Percentiles rank a stretch among this genome's conserved stretches.
Evolutionary conservation across 1,140 invertebrate genomes (phyloP).

Genomic region (Cotesia vestalis): DNA sequence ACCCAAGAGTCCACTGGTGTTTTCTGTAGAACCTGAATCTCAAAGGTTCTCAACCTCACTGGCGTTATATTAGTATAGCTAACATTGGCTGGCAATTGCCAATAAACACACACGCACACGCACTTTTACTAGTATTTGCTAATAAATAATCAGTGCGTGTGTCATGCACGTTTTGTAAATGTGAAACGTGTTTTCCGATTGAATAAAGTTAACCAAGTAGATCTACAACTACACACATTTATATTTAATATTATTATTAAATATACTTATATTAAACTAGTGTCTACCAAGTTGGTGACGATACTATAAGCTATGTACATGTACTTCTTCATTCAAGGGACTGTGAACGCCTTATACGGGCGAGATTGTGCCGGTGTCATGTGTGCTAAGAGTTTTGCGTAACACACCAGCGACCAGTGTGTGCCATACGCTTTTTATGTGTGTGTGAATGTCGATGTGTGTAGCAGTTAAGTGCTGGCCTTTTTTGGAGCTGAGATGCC

Average conservation of each 20-base stretch:
- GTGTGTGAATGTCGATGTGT: conserved; percentile 37
- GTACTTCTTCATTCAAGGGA: conserved; percentile 47
- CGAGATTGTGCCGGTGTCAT: conserved; percentile 2
- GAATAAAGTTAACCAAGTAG: too few species aligned
- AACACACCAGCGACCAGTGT: conserved; percentile 41
- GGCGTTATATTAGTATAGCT: not conserved
- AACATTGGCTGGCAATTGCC: not conserved
- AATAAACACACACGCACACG: not conserved
- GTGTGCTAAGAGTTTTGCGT: conserved; percentile 45
- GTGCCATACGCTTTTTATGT: conserved; percentile 45
- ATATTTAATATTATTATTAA: too few species aligned
- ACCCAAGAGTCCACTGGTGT: conserved; percentile 26
- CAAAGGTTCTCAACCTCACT: conserved; percentile 58
- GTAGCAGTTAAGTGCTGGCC: conserved; percentile 2
- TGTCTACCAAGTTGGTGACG: not conserved
- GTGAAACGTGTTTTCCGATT: not conserved
- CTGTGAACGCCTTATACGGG: conserved; percentile 50
- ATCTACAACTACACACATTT: not conserved
- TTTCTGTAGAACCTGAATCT: conserved; percentile 62
- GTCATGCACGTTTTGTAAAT: conserved; percentile 1
- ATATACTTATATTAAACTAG: not conserved
- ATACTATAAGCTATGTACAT: not conserved
- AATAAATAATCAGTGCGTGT: not conserved
- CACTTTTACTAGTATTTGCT: too few species aligned
- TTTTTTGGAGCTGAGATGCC: not conserved